Base-by-base conservation (phyloP, 1,140 invertebrate genomes). In the Drosophila parabipectinata region DNA sequence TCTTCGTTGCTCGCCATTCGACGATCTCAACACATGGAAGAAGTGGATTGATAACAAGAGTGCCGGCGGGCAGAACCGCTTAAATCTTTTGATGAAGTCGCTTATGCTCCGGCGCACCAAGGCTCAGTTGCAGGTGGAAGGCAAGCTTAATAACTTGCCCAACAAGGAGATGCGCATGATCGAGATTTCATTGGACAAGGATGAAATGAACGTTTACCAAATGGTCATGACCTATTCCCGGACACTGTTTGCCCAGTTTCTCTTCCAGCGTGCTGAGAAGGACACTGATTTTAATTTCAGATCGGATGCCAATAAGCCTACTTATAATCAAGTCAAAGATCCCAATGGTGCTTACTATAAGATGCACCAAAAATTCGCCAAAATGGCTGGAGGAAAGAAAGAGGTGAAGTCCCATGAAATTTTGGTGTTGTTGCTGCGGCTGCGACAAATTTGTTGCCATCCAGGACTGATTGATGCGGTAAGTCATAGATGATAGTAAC, bases 381-480 rank as follows among this genome's bases (percentile, higher is more conserved):
- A 92, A 12, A 69, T 95, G 56, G 93, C 94, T 72, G 93, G 93
- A 79, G 92, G 93, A 45, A 92, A 92, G 0, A 93, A 93, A 56
- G 93, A 94, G 52, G 94, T 97, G 0, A 95, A 95, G 79, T 93
- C 95, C 4, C 94, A 95, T 89, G 94, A 97, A 85, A 96, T 98
- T 84, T 93, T 98, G 58, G 95, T 97, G 0, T 92, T 98, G 1
- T 84, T 98, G 10, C 90, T 98, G n/a, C 93, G 98, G 15, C 91
- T 98, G 51, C 93, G 97, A 5, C 98, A 98, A 91, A 95, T 97
- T 53, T 98, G 97, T 91, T 96, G 96, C 85, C 97, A 98, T 93
- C 95, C 97, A 0, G 95, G 94, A 8, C 93, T 99, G 0, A 96
- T 98, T 45, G 89, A 91, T 74, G 24, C 81, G 55, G 90, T 92